phyloP scores from a whole-genome alignment of 2,888 invertebrate genomes.

The Lithophane ornitopus region DNA sequence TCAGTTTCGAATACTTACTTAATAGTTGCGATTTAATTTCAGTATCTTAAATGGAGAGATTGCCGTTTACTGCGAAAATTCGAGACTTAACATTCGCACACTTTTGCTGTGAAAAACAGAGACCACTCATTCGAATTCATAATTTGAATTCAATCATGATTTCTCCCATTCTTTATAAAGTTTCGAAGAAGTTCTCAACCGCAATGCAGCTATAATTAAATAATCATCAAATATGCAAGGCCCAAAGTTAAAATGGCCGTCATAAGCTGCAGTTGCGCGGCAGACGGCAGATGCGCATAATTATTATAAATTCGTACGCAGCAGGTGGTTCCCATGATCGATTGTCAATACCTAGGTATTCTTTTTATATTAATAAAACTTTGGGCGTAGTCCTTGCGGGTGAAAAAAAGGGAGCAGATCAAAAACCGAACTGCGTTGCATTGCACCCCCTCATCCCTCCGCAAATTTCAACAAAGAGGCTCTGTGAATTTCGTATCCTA shows the following conservation, averaged over 20 bases:
- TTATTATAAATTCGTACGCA: conserved; percentile 4
- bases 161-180: not conserved
- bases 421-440: not conserved
- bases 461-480: conserved; percentile 2
- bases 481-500: not conserved
- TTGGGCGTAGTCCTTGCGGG: not conserved
- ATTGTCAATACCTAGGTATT: not conserved
- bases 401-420: too few relatives aligned
- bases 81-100: not conserved
- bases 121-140: not conserved
- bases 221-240: conserved; percentile 11
- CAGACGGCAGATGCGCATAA: not conserved
- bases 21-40: not conserved
- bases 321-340: not conserved
- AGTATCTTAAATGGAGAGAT: not conserved
- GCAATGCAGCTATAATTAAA: not conserved
- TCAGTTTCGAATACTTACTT: too few relatives aligned
- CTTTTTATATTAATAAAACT: not conserved
- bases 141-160: not conserved
- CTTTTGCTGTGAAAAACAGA: not conserved
- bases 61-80: not conserved
- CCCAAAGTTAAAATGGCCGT: not conserved
- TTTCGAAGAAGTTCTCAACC: conserved; percentile 1
- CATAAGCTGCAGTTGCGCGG: not conserved
- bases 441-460: not conserved